These are phyloP conservation scores for Vollenhovia emeryi DNA, from an alignment of 1,140 invertebrate species.

Conservation along the genomic window DNA sequence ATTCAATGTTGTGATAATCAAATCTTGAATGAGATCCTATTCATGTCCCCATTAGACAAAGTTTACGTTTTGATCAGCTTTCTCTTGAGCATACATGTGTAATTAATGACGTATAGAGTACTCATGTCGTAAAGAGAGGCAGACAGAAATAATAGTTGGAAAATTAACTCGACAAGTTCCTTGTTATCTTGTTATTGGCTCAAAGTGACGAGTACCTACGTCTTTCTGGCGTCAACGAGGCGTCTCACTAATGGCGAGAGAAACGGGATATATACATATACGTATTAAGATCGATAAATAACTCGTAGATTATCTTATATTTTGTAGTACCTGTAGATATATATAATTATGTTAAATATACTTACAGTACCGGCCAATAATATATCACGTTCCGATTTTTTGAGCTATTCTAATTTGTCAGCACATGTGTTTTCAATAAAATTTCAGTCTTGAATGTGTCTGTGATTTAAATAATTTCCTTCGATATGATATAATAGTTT, in stretches of 20 bases:
- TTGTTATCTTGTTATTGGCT: slow-evolving; percentile 3
- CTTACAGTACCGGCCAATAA: too few relatives aligned
- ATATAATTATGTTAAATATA: too few relatives aligned
- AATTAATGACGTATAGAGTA: background rate
- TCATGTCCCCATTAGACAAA: background rate
- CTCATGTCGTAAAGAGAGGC: background rate
- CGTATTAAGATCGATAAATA: slow-evolving; percentile 12
- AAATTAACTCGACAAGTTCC: slow-evolving; percentile 34
- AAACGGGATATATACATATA: background rate
- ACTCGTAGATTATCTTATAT: background rate
- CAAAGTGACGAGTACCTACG: slow-evolving; percentile 6
- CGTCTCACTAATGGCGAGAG: slow-evolving; percentile 14
- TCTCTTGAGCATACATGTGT: background rate
- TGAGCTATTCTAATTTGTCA: too few relatives aligned
- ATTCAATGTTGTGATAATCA: background rate
- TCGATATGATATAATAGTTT: background rate
- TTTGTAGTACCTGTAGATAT: background rate
- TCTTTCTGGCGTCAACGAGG: slow-evolving; percentile 23
- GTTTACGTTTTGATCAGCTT: background rate
- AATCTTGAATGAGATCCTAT: background rate
- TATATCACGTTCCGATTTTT: too few relatives aligned
- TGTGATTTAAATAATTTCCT: background rate
- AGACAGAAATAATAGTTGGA: slow-evolving; percentile 25
- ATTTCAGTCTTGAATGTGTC: too few relatives aligned
- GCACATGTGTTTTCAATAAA: too few relatives aligned